Percentiles rank a stretch among this genome's conserved stretches.
Conservation (phyloP, 2,797 vertebrate species). For the Emydoidea blandingii region DNA sequence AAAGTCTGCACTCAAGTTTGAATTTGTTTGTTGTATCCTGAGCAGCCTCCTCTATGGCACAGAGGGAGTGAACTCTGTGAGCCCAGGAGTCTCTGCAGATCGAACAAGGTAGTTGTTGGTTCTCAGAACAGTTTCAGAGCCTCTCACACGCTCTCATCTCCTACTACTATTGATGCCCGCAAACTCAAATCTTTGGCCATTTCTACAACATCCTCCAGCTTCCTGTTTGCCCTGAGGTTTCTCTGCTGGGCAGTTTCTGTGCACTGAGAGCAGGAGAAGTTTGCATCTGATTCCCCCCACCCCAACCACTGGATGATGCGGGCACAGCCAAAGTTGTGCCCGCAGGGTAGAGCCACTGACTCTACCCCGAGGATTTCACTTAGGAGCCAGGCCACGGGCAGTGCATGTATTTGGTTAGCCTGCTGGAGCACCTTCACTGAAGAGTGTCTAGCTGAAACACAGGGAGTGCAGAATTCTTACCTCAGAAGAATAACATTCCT, state of each 20-base stretch:
- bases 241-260: background rate
- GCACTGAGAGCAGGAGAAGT: background rate
- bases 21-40: background rate
- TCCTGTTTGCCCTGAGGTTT: background rate
- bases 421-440: background rate
- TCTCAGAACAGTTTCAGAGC: background rate
- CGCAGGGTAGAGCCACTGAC: background rate
- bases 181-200: background rate
- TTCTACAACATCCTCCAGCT: background rate
- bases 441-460: background rate
- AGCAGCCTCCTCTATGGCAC: background rate
- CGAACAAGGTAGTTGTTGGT: background rate
- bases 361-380: background rate
- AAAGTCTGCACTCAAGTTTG: background rate
- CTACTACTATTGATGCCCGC: background rate
- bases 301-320: background rate
- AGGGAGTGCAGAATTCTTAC: background rate
- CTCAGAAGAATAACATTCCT: background rate
- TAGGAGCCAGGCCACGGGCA: too few species aligned
- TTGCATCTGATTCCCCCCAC: background rate
- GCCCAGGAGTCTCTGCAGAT: background rate
- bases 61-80: background rate
- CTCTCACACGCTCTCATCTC: background rate
- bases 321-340: background rate
- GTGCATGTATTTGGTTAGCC: background rate